Conservation (phyloP, 1,140 invertebrate genomes). For the Lordiphosa stackelbergi region DNA sequence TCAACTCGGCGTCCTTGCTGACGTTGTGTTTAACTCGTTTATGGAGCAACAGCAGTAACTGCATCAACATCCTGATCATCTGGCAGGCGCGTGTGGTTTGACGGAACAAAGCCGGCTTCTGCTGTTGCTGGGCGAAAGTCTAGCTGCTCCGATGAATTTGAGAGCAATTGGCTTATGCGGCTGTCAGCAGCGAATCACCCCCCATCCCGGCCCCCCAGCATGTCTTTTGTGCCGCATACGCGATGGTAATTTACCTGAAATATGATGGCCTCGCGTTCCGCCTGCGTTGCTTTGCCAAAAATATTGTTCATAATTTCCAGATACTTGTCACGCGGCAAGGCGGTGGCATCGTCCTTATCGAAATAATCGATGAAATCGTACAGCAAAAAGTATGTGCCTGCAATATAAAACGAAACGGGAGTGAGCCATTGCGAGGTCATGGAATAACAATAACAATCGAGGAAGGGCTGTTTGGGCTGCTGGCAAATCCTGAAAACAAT, state of each 20-base stretch:
- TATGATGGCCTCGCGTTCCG: constrained; percentile 91
- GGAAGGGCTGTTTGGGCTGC: constrained; percentile 9
- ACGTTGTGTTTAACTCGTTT: constrained; percentile 43
- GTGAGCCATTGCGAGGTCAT: constrained; percentile 28
- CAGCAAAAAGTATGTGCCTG: constrained; percentile 93
- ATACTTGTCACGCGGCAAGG: constrained; percentile 89
- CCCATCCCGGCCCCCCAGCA: not conserved
- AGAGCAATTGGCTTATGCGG: constrained; percentile 1
- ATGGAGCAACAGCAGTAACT: constrained; percentile 10
- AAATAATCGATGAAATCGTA: constrained; percentile 95
- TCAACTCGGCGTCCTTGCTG: constrained; percentile 31
- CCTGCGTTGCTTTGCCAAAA: constrained; percentile 89
- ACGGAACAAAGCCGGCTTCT: constrained; percentile 7
- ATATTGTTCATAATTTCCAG: constrained; percentile 91
- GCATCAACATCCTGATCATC: constrained; percentile 5
- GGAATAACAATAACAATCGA: constrained; percentile 34
- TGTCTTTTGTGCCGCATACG: not conserved
- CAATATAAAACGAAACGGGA: constrained; percentile 60
- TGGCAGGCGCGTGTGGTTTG: constrained; percentile 4
- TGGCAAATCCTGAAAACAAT: constrained; percentile 56
- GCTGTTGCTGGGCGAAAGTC: constrained; percentile 1
- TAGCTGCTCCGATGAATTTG: constrained; percentile 14
- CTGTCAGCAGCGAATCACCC: constrained; percentile 2
- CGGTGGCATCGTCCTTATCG: constrained; percentile 89
- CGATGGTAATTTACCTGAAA: constrained; percentile 85